Base-by-base conservation (phyloP, 1,140 invertebrate species). In the Portunus trituberculatus region DNA sequence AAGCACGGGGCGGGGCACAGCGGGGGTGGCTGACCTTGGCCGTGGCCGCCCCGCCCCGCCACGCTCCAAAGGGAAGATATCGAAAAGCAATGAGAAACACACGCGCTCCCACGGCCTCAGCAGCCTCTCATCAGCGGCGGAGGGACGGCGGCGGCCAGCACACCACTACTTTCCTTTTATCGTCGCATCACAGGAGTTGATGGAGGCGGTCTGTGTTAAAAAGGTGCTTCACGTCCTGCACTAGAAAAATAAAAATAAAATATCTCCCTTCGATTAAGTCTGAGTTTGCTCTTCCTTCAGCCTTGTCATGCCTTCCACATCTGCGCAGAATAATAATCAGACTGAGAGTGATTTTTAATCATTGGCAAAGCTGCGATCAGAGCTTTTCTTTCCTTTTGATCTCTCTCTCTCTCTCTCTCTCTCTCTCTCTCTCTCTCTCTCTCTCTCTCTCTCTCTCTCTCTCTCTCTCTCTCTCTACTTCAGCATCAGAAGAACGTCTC, bases 211-310 rank as follows among this genome's bases (percentile, higher is more conserved):
- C 29, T 46, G 45, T 84, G 67, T 84, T 84, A 93, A 93, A 93
- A 93, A 93, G 91, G 67, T 93, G 39, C 83, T 93, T 93, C 91
- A 28, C 82, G 76, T 93, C 91, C 20, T 84, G 14, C 25, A 14
- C 14, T 29, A 93, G 91, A 93, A 93, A 93, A 84, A 10, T 39
- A 16, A 46, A 4, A 45, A 93, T 39, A 93, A 93, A 93, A 93
- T 93, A 93, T 93, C 45, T 29, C 16, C 25, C 28, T 29, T n/a
- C 59, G 46, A 32, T 29, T 93, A 29, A 76, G 12, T 82, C 32
- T 8, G 45, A 84, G 91, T 93, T 84, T 93, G 52, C 67, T 93
- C 91, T 93, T 93, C 16, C 82, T 84, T 93, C 91, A 93, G 76
- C 52, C 67, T 82, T 93, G 91, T 84, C 91, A 84, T 84, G 82